Evolutionary conservation across 2,797 vertebrate genomes (phyloP).

Genomic region (Chaenodraco wilsoni): DNA sequence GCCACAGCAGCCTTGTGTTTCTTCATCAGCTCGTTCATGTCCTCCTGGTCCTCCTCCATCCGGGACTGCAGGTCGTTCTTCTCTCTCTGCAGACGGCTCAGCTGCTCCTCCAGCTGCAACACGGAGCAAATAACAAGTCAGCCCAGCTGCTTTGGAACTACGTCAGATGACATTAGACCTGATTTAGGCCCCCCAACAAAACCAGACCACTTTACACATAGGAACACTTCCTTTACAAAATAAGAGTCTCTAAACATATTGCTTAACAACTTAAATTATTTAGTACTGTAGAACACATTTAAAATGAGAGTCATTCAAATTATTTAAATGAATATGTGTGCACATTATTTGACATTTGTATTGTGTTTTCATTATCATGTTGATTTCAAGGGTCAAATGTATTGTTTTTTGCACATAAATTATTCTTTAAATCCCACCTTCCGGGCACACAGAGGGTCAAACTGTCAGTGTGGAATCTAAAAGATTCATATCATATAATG

Average conservation of each 20-base stretch:
- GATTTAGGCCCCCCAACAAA: too few species aligned
- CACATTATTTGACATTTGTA: too few species aligned
- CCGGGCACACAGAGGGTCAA: too few species aligned
- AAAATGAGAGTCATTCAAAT: too few species aligned
- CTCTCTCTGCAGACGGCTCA: conserved; percentile 95
- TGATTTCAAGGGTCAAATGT: neutral
- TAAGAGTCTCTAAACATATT: neutral
- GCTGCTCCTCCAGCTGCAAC: conserved; percentile 93
- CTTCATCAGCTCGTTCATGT: conserved; percentile 98
- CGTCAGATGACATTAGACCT: neutral
- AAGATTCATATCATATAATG: neutral
- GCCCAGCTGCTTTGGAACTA: neutral
- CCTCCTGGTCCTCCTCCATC: conserved; percentile 97
- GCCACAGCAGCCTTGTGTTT: conserved; percentile 95
- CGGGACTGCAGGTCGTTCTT: conserved; percentile 95
- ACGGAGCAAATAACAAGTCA: conserved; percentile 13
- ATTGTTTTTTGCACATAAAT: conserved; percentile 3
- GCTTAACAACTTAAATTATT: too few species aligned
- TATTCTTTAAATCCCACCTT: neutral
- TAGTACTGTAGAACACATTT: too few species aligned
- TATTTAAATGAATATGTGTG: too few species aligned
- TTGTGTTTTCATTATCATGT: neutral
- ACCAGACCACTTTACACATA: neutral
- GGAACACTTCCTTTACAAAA: neutral
- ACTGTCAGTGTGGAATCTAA: too few species aligned